A percentile compares a stretch with the other conserved stretches of the same genome.
phyloP scores from a whole-genome alignment of 1,140 invertebrate species.

The Leptinotarsa defecta region DNA sequence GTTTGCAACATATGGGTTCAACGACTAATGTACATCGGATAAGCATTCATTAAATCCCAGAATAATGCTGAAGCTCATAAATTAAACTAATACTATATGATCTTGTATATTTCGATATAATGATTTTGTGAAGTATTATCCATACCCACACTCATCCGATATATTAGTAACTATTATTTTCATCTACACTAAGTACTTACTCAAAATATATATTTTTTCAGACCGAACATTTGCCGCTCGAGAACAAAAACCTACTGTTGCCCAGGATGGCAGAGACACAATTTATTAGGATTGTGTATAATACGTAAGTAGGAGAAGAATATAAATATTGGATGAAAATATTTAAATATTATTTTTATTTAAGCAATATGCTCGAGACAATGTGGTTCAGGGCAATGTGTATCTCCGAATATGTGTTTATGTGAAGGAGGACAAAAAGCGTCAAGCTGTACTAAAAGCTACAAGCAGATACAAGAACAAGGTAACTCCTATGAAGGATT shows the following conservation, averaged over 20 bases:
- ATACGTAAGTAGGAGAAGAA: conserved; percentile 72
- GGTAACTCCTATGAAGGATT: too few relatives aligned
- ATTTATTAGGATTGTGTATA: conserved; percentile 73
- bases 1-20: too few relatives aligned
- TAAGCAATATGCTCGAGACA: conserved; percentile 76
- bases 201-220: conserved; percentile 56
- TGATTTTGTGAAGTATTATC: too few relatives aligned
- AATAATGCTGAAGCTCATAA: too few relatives aligned
- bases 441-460: conserved; percentile 30
- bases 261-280: conserved; percentile 78
- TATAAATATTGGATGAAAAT: too few relatives aligned
- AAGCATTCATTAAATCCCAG: too few relatives aligned
- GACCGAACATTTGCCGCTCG: conserved; percentile 78
- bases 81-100: too few relatives aligned
- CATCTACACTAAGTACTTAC: too few relatives aligned
- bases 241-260: conserved; percentile 75
- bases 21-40: too few relatives aligned
- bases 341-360: conserved; percentile 26
- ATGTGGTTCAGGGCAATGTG: conserved; percentile 74
- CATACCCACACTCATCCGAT: too few relatives aligned
- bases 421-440: conserved; percentile 62
- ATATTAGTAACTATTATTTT: too few relatives aligned
- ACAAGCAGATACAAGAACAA: conserved; percentile 30
- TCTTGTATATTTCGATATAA: too few relatives aligned
- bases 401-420: conserved; percentile 81